A percentile compares a stretch with the other conserved stretches of the same genome.
phyloP scores from a whole-genome alignment of 2,888 invertebrate genomes.

The Keiferia lycopersicella region DNA sequence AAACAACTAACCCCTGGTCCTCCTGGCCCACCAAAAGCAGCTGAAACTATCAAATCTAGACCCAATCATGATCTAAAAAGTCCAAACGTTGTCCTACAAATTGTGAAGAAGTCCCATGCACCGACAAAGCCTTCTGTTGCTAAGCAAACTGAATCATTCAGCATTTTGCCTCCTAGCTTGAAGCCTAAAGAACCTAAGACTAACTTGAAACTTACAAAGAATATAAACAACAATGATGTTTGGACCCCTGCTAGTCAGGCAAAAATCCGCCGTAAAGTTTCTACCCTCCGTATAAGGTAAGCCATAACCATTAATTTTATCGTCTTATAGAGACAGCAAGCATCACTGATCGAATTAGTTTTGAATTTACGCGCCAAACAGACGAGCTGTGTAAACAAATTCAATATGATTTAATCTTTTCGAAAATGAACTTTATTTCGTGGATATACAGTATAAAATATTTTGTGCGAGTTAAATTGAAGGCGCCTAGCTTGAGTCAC shows the following conservation, averaged over 20 bases:
- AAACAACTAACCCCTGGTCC: conserved; percentile 53
- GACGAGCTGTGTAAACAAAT: conserved; percentile 31
- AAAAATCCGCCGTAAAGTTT: conserved; percentile 49
- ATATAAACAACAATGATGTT: conserved; percentile 73
- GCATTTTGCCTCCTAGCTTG: conserved; percentile 57
- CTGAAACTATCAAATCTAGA: conserved; percentile 39
- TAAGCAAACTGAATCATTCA: conserved; percentile 8
- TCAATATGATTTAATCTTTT: not conserved
- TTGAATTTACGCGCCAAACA: conserved; percentile 47
- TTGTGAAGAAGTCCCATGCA: conserved; percentile 63
- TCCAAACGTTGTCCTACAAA: conserved; percentile 64
- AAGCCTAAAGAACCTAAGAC: conserved; percentile 59
- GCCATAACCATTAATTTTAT: conserved; percentile 41
- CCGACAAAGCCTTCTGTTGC: conserved; percentile 45
- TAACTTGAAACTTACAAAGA: conserved; percentile 60
- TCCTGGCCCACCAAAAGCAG: conserved; percentile 48
- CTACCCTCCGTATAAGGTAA: conserved; percentile 57
- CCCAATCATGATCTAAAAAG: conserved; percentile 53
- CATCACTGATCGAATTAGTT: conserved; percentile 47
- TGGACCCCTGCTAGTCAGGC: conserved; percentile 65
- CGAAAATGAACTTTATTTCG: conserved; percentile 23
- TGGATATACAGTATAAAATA: conserved; percentile 33
- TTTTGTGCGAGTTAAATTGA: conserved; percentile 32
- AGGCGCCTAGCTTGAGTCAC: conserved; percentile 40
- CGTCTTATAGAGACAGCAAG: conserved; percentile 29